phyloP scores from a whole-genome alignment of 2,888 invertebrate species.

The Lasioglossum zephyrum region DNA sequence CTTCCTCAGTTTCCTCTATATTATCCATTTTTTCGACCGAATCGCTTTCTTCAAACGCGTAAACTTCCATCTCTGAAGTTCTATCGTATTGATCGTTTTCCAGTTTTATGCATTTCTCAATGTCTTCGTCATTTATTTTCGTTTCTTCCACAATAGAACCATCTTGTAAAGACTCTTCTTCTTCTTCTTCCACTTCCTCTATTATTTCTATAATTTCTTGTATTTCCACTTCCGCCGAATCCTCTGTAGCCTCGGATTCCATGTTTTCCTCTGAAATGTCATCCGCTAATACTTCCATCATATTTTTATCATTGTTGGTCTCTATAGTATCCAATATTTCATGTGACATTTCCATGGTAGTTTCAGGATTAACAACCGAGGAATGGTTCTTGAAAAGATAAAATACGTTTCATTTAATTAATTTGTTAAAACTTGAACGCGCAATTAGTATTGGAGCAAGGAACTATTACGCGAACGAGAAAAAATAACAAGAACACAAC shows the following conservation, averaged over 20 bases:
- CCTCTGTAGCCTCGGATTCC: slow-evolving; percentile 73
- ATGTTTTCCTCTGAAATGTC: slow-evolving; percentile 76
- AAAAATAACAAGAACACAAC: not conserved
- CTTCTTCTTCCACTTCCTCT: slow-evolving; percentile 78
- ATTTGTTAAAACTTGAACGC: not conserved
- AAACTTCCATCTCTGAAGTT: slow-evolving; percentile 52
- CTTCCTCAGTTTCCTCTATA: slow-evolving; percentile 26
- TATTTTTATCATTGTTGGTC: slow-evolving; percentile 63
- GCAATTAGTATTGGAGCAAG: not conserved
- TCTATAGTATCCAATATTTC: slow-evolving; percentile 64
- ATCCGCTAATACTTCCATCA: slow-evolving; percentile 75
- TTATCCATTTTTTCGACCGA: slow-evolving; percentile 27
- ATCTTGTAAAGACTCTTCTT: slow-evolving; percentile 33
- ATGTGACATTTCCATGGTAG: slow-evolving; percentile 64
- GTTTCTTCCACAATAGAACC: not conserved
- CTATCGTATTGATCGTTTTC: slow-evolving; percentile 31
- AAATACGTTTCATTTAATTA: not conserved
- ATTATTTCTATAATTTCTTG: slow-evolving; percentile 82
- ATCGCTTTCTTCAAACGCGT: slow-evolving; percentile 53
- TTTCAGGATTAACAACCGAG: not conserved
- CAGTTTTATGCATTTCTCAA: slow-evolving; percentile 15
- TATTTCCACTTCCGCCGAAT: slow-evolving; percentile 72
- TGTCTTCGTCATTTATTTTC: slow-evolving; percentile 18
- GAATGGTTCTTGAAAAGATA: slow-evolving; percentile 26
- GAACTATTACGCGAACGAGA: not conserved